Conservation (phyloP, 1,140 invertebrate species). For the Tetramorium simillimum region DNA sequence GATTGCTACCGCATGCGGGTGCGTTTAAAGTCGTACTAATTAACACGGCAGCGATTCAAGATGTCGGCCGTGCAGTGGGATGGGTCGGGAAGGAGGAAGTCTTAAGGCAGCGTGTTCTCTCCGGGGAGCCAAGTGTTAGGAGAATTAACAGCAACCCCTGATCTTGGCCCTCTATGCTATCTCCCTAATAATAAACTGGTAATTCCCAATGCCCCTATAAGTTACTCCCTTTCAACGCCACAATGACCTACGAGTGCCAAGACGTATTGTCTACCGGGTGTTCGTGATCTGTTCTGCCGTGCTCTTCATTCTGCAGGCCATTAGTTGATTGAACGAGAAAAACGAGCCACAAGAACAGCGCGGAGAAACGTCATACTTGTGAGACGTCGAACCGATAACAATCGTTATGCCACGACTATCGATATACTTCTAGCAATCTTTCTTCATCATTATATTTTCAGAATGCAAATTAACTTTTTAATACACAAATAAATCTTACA, state of each 20-base stretch:
- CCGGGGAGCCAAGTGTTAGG: slow-evolving; percentile 82
- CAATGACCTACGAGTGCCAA: slow-evolving; percentile 82
- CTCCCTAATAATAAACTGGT: slow-evolving; percentile 86
- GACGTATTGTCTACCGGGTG: slow-evolving; percentile 77
- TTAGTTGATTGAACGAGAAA: slow-evolving; percentile 60
- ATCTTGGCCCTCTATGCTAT: slow-evolving; percentile 83
- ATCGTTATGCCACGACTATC: neutral
- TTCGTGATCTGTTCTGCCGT: slow-evolving; percentile 63
- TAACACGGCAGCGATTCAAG: slow-evolving; percentile 82
- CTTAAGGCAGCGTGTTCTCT: slow-evolving; percentile 83
- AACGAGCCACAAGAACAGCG: neutral
- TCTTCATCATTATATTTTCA: neutral
- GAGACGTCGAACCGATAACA: neutral
- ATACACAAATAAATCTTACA: neutral
- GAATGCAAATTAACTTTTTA: neutral
- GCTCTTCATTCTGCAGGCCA: slow-evolving; percentile 17
- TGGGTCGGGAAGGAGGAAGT: slow-evolving; percentile 78
- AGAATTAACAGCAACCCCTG: slow-evolving; percentile 85
- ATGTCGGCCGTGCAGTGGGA: slow-evolving; percentile 72
- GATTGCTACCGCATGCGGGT: slow-evolving; percentile 73
- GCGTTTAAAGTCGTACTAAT: slow-evolving; percentile 83
- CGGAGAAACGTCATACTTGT: slow-evolving; percentile 15
- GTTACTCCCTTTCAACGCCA: slow-evolving; percentile 85
- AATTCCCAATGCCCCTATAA: slow-evolving; percentile 86
- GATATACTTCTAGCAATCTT: neutral